Conservation (phyloP, 2,888 invertebrate species). For the Hemaris fuciformis region DNA sequence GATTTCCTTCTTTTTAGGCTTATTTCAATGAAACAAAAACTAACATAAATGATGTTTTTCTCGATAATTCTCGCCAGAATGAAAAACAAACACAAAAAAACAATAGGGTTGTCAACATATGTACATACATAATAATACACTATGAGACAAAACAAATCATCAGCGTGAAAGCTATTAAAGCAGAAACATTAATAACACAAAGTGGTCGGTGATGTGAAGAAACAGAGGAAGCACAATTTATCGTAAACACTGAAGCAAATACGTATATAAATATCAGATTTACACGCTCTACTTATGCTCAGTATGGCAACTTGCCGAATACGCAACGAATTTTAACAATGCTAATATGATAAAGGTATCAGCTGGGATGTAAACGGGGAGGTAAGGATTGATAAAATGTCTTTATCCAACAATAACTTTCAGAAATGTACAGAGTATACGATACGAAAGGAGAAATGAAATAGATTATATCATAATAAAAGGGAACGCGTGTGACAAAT, state of each 20-base stretch:
- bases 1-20: no score
- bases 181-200: background rate
- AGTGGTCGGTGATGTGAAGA: background rate
- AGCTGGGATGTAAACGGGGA: background rate
- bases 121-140: no score
- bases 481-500: background rate
- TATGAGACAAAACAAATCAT: background rate
- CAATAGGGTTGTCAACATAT: no score
- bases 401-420: background rate
- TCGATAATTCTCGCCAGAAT: no score
- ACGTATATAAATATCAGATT: background rate
- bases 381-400: background rate
- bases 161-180: background rate
- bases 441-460: background rate
- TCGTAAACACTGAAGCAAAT: background rate
- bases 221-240: background rate
- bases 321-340: background rate
- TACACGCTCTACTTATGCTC: background rate
- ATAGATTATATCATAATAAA: background rate
- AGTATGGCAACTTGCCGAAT: no score
- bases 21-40: no score
- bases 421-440: background rate
- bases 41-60: no score
- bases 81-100: no score
- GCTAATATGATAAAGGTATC: background rate